phyloP scores from a whole-genome alignment of 2,113 vertebrate genomes.

The Ardeotis arabs region DNA sequence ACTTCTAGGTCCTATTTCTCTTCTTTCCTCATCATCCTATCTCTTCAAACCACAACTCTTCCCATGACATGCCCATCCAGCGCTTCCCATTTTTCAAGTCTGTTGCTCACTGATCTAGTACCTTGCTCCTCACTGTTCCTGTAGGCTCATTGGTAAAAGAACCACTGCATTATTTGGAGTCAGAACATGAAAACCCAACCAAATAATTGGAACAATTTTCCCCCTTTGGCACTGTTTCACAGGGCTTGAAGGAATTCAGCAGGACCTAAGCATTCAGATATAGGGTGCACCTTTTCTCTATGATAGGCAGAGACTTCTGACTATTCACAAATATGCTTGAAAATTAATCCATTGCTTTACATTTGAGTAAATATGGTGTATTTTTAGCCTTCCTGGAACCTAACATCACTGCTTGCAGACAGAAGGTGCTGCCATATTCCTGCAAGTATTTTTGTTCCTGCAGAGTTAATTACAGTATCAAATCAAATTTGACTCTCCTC shows the following conservation, averaged over 20 bases:
- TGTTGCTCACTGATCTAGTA: not conserved
- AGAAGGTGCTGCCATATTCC: not conserved
- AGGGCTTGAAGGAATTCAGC: not conserved
- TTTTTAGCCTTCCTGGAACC: constrained; percentile 3
- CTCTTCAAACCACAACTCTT: not conserved
- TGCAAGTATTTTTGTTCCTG: constrained; percentile 17
- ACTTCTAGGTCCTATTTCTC: not conserved
- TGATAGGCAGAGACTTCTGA: not conserved
- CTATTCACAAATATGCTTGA: not conserved
- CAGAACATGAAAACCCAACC: not conserved
- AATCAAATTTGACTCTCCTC: not conserved
- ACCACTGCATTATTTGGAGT: not conserved
- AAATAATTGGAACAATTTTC: not conserved
- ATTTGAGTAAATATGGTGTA: constrained; percentile 14
- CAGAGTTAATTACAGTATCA: constrained; percentile 23
- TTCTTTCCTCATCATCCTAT: not conserved
- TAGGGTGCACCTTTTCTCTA: not conserved
- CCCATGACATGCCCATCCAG: not conserved
- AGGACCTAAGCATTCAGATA: not conserved
- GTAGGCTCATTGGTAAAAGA: not conserved
- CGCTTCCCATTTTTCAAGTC: not conserved
- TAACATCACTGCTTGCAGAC: not conserved
- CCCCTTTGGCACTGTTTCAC: not conserved
- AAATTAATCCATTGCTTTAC: constrained; percentile 27
- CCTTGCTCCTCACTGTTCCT: not conserved